Base-by-base conservation (phyloP, 2,888 invertebrate genomes). In the Eremobia ochroleuca region DNA sequence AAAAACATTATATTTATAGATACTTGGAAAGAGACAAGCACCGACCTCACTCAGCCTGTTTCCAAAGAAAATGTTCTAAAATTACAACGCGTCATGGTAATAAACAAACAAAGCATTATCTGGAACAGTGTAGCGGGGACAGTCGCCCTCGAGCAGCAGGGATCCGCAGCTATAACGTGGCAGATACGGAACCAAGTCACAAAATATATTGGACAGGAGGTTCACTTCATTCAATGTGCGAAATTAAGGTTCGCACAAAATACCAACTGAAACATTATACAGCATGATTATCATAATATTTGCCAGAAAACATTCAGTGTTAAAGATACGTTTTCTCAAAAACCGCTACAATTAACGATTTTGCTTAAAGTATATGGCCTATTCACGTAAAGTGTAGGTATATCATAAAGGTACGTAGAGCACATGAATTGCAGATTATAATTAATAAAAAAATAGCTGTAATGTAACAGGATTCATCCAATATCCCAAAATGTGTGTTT, bases 91-190 rank as follows among this genome's bases (percentile, higher is more conserved):
- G 76, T 84, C 85, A 87, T 76, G 81, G 85, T 81, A 87, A 85
- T 87, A 87, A 87, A 86, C 85, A 85, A 85, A 87, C 82, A 85
- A 77, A 85, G 82, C 82, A 82, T 87, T 86, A 86, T 87, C 85
- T 86, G 79, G 64, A 72, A 62, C 87, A 73, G 76, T 64, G 69
- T 85, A 85, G 85, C 74, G 58, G 83, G 82, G 83, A 84, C 83
- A 78, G 73, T 64, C 69, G 71, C 83, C 83, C 83, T 82, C 73
- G 46, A 83, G 76, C 85, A 31, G 67, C 71, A 74, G 85, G 73
- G 82, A 59, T 79, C 82, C 82, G 76, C 74, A n/a, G 73, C 83
- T 64, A 40, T 37, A 66, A 37, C 72, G 62, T 49, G 75, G 25
- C 66, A 77, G 87, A 80, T 85, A 83, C 81, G 79, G 78, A 70